Base-by-base conservation (phyloP, 2,113 vertebrate genomes). In the Grammomys dolichurus region DNA sequence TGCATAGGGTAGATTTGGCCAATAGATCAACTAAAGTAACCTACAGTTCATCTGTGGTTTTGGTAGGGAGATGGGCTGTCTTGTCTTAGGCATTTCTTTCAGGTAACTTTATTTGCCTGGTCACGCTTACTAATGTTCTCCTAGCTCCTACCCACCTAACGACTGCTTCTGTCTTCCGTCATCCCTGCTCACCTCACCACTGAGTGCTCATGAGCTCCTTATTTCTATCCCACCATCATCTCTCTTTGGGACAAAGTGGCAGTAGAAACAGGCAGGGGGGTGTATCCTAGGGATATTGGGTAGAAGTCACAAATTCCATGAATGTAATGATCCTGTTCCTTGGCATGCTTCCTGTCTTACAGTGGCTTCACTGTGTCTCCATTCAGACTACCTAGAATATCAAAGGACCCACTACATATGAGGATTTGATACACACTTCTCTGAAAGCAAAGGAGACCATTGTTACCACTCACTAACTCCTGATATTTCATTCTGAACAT, bases 211-310 rank as follows among this genome's bases (percentile, higher is more conserved):
- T 36, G 17, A 40, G 11, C 31, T 88, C 43, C 88, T 28, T 70
- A 81, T 94, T 81, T 54, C 58, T 88, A 7, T 24, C 56, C 43
- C 72, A 87, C 12, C 17, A 4, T 87, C 24, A 40, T 67, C 56
- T 94, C 81, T 85, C 12, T 84, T 93, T 95, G 77, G 89, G 14
- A 84, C 85, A 51, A 14, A 88, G 72, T 43, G 43, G 26, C 33
- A 87, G 69, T 54, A 87, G 72, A 96, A 94, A 88, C 24, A 4
- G 63, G 3, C 20, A 3, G 56, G 7, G 5, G 13, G 12, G 73
- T 73, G 90, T 75, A 82, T 93, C 46, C 56, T 54, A 92, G 28
- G 22, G 43, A 26, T 84, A 70, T 31, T 46, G 20, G 69, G 17
- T 65, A 86, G 36, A 10, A 20, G 19, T 16, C 20, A 22, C 40